Percentiles rank a stretch among this genome's conserved stretches.
Evolutionary conservation across 2,888 invertebrate species (phyloP).

Genomic region (Trissonchulus latispiculum): DNA sequence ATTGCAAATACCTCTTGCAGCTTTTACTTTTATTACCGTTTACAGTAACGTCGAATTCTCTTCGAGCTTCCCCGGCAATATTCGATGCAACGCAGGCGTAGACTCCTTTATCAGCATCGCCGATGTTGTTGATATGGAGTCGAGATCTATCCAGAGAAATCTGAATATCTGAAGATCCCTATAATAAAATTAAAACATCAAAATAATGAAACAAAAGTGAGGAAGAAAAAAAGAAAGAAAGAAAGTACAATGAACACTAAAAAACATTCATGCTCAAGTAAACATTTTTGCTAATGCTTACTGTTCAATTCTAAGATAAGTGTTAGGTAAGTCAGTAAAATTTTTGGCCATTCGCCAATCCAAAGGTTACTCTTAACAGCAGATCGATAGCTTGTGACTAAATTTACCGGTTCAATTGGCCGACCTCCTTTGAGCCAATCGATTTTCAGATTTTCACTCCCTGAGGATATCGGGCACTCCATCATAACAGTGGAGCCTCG

Average conservation of each 20-base stretch:
- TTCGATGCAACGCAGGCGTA: conserved; percentile 47
- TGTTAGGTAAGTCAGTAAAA: no score
- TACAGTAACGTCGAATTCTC: conserved; percentile 40
- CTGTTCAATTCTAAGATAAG: no score
- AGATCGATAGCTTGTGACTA: no score
- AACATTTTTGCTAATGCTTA: no score
- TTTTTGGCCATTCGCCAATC: no score
- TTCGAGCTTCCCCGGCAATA: conserved; percentile 37
- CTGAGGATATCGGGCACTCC: conserved; percentile 50
- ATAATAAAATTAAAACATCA: background rate
- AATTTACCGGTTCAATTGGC: background rate
- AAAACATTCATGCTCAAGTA: no score
- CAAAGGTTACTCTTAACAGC: no score
- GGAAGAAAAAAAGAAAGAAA: no score
- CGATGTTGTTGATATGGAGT: conserved; percentile 44
- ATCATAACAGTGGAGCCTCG: conserved; percentile 53
- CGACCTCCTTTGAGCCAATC: conserved; percentile 47
- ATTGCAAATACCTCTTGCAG: background rate
- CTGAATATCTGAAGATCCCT: conserved; percentile 28
- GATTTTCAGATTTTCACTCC: conserved; percentile 48
- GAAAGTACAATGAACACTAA: no score
- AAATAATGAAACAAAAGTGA: background rate
- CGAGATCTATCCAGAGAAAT: conserved; percentile 35
- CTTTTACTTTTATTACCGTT: no score
- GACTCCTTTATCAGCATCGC: conserved; percentile 42